Percentiles rank a stretch among this genome's conserved stretches.
These are phyloP conservation scores for Nephila pilipes DNA, from an alignment of 1,140 invertebrate species.

Conservation along the genomic window DNA sequence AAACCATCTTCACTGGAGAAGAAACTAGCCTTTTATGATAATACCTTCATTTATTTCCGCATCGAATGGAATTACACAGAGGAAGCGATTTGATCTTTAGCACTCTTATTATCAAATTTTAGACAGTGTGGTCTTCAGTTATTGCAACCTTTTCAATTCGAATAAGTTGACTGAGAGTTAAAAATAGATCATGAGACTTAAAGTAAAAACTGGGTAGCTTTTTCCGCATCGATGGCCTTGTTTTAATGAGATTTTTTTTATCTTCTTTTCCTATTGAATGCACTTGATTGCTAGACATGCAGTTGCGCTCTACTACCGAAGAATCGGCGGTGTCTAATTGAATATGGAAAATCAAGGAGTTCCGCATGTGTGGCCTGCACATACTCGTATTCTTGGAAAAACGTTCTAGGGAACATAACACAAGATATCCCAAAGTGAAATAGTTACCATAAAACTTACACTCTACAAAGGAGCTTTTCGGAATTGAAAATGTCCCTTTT, in stretches of 20 bases:
- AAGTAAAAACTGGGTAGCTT: conserved; percentile 4
- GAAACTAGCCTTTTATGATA: too few species aligned
- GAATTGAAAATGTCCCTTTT: too few species aligned
- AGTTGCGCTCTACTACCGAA: neutral
- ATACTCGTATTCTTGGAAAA: neutral
- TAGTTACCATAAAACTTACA: neutral
- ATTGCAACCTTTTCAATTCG: neutral
- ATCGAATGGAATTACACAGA: neutral
- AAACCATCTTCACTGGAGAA: too few species aligned
- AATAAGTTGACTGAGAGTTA: neutral
- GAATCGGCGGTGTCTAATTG: neutral
- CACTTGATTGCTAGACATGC: neutral
- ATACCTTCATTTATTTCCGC: neutral
- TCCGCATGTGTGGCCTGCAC: neutral
- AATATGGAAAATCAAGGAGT: conserved; percentile 1
- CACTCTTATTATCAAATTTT: neutral
- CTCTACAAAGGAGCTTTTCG: too few species aligned
- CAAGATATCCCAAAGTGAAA: neutral
- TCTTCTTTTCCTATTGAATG: conserved; percentile 7
- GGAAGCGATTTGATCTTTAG: neutral
- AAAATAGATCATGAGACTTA: conserved; percentile 17
- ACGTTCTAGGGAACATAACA: neutral
- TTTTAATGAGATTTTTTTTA: conserved; percentile 3
- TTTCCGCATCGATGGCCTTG: conserved; percentile 36
- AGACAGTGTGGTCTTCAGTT: neutral